phyloP scores from a whole-genome alignment of 2,113 vertebrate species.

The Mandrillus leucophaeus region DNA sequence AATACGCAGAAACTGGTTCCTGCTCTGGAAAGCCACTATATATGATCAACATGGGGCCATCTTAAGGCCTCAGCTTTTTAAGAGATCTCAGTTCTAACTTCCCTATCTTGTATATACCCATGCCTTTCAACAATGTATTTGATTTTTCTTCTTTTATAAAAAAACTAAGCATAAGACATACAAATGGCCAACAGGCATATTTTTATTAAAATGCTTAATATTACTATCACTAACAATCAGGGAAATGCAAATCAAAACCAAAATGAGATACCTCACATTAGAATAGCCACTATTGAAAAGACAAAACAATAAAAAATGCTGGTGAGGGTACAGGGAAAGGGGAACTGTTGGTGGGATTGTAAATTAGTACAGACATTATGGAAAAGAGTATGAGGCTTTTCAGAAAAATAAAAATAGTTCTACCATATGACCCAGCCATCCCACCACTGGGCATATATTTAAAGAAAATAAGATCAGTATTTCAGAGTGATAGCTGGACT shows the following conservation, averaged over 20 bases:
- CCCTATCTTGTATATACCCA: not conserved
- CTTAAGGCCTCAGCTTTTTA: not conserved
- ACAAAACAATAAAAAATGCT: not conserved
- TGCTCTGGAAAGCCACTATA: not conserved
- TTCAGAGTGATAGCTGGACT: not conserved
- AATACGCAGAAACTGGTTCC: not conserved
- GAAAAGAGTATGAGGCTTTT: not conserved
- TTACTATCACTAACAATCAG: not conserved
- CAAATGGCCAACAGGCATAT: too few species aligned
- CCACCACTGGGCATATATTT: not conserved
- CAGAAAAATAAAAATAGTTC: not conserved
- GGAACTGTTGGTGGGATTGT: not conserved
- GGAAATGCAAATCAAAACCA: not conserved
- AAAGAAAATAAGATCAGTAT: not conserved
- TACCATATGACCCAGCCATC: not conserved
- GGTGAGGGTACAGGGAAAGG: not conserved
- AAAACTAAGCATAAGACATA: too few species aligned
- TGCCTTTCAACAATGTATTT: not conserved
- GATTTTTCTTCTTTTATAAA: not conserved
- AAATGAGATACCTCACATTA: not conserved
- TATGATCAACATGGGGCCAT: not conserved
- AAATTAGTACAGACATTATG: not conserved
- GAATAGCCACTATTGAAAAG: not conserved
- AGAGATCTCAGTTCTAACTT: not conserved
- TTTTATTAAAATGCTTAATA: not conserved